Conservation (phyloP, 2,888 invertebrate genomes). For the Leptopterna dolabrata region DNA sequence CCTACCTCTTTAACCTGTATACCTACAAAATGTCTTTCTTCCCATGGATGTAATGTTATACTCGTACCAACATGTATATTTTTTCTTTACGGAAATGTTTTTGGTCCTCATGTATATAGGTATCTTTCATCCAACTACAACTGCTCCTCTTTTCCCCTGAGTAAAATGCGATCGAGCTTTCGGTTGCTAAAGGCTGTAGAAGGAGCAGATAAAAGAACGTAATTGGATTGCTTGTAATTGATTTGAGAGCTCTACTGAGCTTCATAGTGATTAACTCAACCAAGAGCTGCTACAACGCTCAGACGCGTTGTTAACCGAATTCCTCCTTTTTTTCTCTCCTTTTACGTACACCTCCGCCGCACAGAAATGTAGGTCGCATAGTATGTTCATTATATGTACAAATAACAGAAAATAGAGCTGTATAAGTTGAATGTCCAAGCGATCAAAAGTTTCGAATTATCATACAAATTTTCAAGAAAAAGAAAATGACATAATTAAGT, state of each 20-base stretch:
- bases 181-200: neutral
- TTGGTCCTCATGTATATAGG: no score
- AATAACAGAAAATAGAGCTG: no score
- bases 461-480: no score
- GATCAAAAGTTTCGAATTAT: no score
- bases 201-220: conserved; percentile 5
- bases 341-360: neutral
- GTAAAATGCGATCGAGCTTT: conserved; percentile 6
- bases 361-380: neutral
- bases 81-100: neutral
- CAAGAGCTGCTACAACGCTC: conserved; percentile 5
- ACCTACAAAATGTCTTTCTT: no score
- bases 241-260: conserved; percentile 43
- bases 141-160: neutral
- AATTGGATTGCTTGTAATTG: conserved; percentile 49
- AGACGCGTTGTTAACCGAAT: neutral
- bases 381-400: no score
- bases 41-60: no score
- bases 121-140: neutral
- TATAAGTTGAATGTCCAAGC: no score
- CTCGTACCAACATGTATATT: no score
- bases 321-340: neutral
- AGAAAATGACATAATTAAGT: no score
- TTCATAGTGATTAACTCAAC: conserved; percentile 40
- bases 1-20: no score